Evolutionary conservation across 2,113 vertebrate genomes (phyloP), one percentile per base, ranked within the genome.

Genomic region (Nerophis lumbriciformis): DNA sequence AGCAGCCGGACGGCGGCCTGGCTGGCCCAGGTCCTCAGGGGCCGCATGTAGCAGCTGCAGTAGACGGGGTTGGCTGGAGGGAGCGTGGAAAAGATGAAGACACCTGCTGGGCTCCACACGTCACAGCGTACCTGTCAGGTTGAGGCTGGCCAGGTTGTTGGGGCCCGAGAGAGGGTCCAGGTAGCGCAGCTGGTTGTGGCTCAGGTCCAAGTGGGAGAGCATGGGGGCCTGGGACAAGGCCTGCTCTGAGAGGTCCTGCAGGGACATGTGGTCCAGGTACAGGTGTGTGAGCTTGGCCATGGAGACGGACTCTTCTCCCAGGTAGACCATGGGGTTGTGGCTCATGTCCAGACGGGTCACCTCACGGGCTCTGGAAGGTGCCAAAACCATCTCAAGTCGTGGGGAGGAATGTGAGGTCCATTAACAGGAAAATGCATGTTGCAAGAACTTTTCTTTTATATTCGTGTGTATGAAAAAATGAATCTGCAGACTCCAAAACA

Each of bases 271-370:
- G 77, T 93, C 86, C 53, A 98, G 85, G 78, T 80, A 77, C 54
- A 99, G 91, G 60, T 94, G 92, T 16, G 89, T 93, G 35, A 99
- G 91, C 0, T 92, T 92, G 0, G 85, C 73, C 92, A 98, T 93
- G 65, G 82, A 88, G 65, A 98, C 69, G 0, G 91, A 89, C 56
- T 94, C 94, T 72, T 98, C 93, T 0, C 90, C 89, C 1, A 92
- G 53, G 0, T 93, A 94, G 54, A 89, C 93, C 87, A 98, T 93
- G 6, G 93, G 93, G 75, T 98, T 98, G 87, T 92, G 87, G 67
- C 94, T 91, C 79, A 98, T 71, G 54, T 98, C 94, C 45, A 99
- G 88, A 0, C 78, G 71, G 0, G 74, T 91, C 55, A 93, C 81
- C 39, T 84, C 85, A 0, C 80, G 78, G 1, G 94, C 88, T 69